Evolutionary conservation across 2,113 vertebrate species (phyloP), one percentile per base, ranked within the genome.

Genomic region (Pterocles gutturalis): DNA sequence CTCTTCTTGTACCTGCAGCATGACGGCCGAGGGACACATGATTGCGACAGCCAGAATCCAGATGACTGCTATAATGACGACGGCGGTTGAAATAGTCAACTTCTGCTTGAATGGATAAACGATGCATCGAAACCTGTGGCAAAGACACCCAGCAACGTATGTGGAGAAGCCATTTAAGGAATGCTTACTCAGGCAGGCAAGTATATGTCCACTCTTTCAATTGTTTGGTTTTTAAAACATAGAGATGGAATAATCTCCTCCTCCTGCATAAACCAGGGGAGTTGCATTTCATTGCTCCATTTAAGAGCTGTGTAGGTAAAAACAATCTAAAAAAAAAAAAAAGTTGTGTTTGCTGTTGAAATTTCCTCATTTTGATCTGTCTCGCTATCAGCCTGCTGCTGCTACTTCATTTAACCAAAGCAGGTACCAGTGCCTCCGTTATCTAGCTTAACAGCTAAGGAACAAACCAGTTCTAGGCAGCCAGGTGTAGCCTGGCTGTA

Each of bases 101-200:
- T 99, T 99, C 81, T 98, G 99, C 93, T 99, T 99, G 95, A 99
- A 99, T 0, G 99, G 99, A 46, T 99, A 98, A 73, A 99, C 98
- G 0, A 99, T 98, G 97, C 99, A 99, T 29, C 98, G 95, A 96
- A 99, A 99, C 97, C 99, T 99, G 98, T 0, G 58, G 92, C 67
- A 33, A 24, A 76, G 93, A 96, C 51, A 58, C 5, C 17, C 16
- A 0, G 22, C 43, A 33, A 78, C n/a, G 7, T 5, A 46, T 1
- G 13, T 16, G 19, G 46, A 62, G 70, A 46, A 33, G 7, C 11
- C 9, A 0, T 17, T 15, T 16, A 13, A 33, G 26, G 45, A 73
- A 45, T 1, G 26, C n/a, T 53, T 46, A 11, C 1, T n/a, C 31
- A 9, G 38, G 33, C 46, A 25, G 36, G 58, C 28, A 75, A 33